These are phyloP conservation scores for Heliangelus exortis DNA, from an alignment of 2,797 vertebrate genomes.

Conservation along the genomic window DNA sequence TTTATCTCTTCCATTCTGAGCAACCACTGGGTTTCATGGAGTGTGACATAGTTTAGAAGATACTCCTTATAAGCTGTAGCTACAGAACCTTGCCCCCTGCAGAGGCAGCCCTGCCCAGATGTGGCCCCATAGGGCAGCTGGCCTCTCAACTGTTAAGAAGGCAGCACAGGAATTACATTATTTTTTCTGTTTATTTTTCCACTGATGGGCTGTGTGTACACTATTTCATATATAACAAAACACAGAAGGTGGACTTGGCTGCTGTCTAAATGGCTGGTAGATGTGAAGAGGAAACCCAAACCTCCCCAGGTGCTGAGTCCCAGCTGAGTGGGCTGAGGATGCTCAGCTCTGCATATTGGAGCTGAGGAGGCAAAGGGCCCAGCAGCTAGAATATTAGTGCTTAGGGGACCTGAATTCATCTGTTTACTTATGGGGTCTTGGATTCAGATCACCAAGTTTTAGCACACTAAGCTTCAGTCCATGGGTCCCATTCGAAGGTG, in stretches of 20 bases:
- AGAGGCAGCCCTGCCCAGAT: neutral
- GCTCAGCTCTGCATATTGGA: neutral
- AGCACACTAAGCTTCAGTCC: neutral
- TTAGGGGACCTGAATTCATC: neutral
- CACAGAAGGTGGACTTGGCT: neutral
- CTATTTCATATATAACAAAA: neutral
- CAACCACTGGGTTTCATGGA: neutral
- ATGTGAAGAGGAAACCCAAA: neutral
- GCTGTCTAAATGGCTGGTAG: neutral
- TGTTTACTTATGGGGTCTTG: neutral
- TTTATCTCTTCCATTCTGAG: neutral
- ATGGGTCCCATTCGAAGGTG: neutral
- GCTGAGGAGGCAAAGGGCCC: neutral
- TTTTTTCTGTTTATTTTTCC: neutral
- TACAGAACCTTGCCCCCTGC: neutral
- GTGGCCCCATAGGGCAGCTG: fast-evolving
- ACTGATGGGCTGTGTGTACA: neutral
- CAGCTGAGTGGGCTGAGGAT: neutral
- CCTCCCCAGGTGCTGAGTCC: neutral
- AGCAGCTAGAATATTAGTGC: fast-evolving
- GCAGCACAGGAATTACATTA: neutral
- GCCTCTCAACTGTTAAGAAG: neutral
- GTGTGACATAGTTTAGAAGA: neutral
- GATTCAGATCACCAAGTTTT: neutral
- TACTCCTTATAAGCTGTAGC: neutral